phyloP scores from a whole-genome alignment of 2,113 vertebrate species.

The Nothobranchius furzeri region DNA sequence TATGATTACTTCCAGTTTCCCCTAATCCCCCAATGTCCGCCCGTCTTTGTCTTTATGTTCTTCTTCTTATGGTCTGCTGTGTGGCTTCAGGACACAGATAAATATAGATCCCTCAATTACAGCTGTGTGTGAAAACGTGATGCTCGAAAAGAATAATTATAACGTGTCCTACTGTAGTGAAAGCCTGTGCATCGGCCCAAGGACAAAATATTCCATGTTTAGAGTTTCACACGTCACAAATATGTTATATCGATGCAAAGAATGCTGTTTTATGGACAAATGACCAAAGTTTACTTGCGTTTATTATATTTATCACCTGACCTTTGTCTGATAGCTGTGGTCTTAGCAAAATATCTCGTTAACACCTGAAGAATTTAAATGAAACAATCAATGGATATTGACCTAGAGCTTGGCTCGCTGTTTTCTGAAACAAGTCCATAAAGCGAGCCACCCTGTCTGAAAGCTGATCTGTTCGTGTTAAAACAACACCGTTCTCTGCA shows the following conservation, averaged over 20 bases:
- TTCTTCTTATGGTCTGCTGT: background rate
- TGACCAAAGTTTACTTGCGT: too few relatives aligned
- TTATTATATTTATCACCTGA: too few relatives aligned
- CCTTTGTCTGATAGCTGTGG: too few relatives aligned
- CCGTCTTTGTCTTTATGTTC: background rate
- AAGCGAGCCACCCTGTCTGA: background rate
- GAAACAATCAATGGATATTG: too few relatives aligned
- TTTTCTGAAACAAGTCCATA: too few relatives aligned
- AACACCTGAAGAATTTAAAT: too few relatives aligned
- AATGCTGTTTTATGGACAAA: background rate
- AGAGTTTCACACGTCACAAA: too few relatives aligned
- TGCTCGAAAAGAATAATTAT: conserved; percentile 38
- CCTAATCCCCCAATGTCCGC: conserved; percentile 14
- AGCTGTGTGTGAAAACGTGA: conserved; percentile 20
- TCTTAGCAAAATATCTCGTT: too few relatives aligned
- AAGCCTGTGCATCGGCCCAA: background rate
- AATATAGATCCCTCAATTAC: conserved; percentile 52
- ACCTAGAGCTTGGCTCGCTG: too few relatives aligned
- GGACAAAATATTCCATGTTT: background rate
- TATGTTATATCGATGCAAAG: background rate
- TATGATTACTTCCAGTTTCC: background rate
- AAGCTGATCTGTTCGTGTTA: conserved; percentile 7
- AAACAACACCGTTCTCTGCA: background rate
- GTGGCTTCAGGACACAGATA: conserved; percentile 8
- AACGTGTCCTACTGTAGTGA: conserved; percentile 12